These are phyloP conservation scores for Muntiacus reevesi DNA, from an alignment of 2,113 vertebrate species.

Conservation along the genomic window DNA sequence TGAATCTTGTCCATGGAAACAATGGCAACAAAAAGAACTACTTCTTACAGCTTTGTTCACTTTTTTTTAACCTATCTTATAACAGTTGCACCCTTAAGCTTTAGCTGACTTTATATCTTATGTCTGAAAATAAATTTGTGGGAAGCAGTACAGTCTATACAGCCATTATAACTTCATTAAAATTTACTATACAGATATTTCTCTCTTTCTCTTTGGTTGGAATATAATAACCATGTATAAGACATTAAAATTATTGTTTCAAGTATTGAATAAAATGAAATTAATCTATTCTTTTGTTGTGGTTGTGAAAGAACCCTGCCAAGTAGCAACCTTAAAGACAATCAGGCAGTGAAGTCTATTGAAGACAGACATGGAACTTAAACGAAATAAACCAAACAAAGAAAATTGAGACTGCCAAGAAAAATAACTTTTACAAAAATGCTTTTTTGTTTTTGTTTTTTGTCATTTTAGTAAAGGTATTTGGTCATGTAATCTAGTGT, in stretches of 20 bases:
- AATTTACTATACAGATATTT: background rate
- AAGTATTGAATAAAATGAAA: background rate
- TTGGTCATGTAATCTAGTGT: background rate
- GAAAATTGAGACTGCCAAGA: background rate
- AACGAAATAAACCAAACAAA: background rate
- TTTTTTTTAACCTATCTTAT: background rate
- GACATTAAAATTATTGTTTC: background rate
- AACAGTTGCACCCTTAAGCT: background rate
- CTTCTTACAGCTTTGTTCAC: background rate
- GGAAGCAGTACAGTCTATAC: background rate
- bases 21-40: background rate
- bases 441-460: background rate
- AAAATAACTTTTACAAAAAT: background rate
- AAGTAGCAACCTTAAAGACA: background rate
- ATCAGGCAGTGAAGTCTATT: background rate
- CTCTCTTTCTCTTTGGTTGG: background rate
- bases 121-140: slow-evolving; percentile 3
- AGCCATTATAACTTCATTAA: background rate
- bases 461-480: background rate
- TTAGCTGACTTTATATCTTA: background rate
- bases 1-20: background rate
- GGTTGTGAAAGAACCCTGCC: background rate
- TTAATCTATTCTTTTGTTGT: background rate
- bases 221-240: background rate
- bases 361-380: background rate